phyloP scores from a whole-genome alignment of 2,888 invertebrate species.

The Scaeva pyrastri region DNA sequence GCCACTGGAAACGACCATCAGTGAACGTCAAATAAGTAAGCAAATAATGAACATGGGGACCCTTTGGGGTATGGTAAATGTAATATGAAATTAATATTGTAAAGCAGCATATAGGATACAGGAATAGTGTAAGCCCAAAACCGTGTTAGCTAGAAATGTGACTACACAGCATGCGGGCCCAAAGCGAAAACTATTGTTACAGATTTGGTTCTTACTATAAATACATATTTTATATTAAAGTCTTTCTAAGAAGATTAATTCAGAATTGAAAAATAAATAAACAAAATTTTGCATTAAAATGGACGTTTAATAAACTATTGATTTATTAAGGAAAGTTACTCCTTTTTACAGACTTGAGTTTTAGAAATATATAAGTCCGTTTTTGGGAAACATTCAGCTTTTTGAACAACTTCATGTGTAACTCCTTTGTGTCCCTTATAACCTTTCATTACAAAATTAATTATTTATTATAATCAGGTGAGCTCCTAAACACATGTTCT shows the following conservation, averaged over 20 bases:
- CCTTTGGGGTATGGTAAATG: conserved; percentile 29
- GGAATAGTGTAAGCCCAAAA: neutral
- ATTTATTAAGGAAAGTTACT: too few relatives aligned
- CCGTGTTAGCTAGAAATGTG: conserved; percentile 32
- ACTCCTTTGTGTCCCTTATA: neutral
- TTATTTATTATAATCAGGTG: neutral
- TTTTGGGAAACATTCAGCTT: too few relatives aligned
- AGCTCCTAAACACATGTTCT: neutral
- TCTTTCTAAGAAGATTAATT: too few relatives aligned
- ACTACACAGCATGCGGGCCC: neutral
- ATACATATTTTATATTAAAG: too few relatives aligned
- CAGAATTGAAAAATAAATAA: too few relatives aligned
- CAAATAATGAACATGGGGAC: conserved; percentile 60
- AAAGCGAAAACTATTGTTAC: too few relatives aligned
- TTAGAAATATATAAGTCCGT: too few relatives aligned
- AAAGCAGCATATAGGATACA: neutral
- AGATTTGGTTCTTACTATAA: too few relatives aligned
- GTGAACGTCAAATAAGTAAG: conserved; percentile 52
- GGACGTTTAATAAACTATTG: too few relatives aligned
- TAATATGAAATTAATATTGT: conserved; percentile 55
- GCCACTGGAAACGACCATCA: conserved; percentile 48
- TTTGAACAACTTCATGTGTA: neutral
- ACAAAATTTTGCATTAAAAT: too few relatives aligned
- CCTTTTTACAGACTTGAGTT: too few relatives aligned
- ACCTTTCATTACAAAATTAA: neutral